Percentiles rank a stretch among this genome's conserved stretches.
phyloP scores from a whole-genome alignment of 1,140 invertebrate species.

The Ectropis grisescens region DNA sequence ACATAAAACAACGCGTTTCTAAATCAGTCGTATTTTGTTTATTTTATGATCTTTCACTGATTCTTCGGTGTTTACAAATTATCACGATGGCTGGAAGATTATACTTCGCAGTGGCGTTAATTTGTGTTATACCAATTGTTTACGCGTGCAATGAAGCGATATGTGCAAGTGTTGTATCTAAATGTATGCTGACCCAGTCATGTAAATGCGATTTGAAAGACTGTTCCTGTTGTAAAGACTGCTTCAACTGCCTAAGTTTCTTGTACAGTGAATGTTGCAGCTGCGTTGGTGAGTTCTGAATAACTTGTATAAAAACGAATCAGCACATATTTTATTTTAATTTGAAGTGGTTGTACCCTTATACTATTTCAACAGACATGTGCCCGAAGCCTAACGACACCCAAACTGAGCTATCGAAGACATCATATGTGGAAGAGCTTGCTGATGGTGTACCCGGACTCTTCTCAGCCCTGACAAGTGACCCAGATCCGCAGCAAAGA shows the following conservation, averaged over 20 bases:
- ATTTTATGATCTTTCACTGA: too few relatives aligned
- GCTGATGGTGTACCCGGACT: conserved; percentile 85
- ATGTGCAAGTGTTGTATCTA: conserved; percentile 94
- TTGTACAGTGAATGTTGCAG: conserved; percentile 95
- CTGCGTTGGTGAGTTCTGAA: conserved; percentile 91
- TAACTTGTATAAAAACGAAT: background rate
- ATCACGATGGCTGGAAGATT: conserved; percentile 35
- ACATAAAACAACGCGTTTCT: too few relatives aligned
- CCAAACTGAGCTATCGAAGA: conserved; percentile 76
- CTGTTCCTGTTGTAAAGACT: conserved; percentile 94
- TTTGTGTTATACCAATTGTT: conserved; percentile 40
- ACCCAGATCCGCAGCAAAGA: conserved; percentile 78
- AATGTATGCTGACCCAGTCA: conserved; percentile 94
- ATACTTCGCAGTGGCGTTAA: conserved; percentile 30
- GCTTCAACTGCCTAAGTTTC: conserved; percentile 89
- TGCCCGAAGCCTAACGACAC: conserved; percentile 89
- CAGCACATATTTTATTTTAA: background rate
- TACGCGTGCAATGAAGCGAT: conserved; percentile 87
- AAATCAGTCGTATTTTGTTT: too few relatives aligned
- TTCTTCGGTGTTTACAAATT: conserved; percentile 12
- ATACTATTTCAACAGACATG: too few relatives aligned
- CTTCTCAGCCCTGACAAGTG: conserved; percentile 85
- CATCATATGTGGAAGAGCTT: conserved; percentile 91
- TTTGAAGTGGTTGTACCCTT: too few relatives aligned
- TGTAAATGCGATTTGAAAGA: conserved; percentile 95